Evolutionary conservation across 2,888 invertebrate species (phyloP).

Genomic region (Thumatha senex): DNA sequence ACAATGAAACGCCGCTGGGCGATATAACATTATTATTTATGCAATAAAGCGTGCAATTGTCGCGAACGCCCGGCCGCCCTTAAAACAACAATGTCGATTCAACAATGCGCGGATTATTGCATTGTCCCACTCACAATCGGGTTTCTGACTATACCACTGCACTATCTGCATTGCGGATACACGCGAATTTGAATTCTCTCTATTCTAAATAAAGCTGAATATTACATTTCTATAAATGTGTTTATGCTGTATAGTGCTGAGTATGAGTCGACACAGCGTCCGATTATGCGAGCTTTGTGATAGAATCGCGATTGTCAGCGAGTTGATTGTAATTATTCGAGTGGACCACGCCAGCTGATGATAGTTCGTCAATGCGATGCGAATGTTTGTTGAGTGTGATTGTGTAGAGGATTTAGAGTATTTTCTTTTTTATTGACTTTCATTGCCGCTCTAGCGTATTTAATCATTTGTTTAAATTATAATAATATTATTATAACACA

Average conservation of each 20-base stretch:
- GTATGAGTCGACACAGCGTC: slow-evolving; percentile 64
- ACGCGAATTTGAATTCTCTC: slow-evolving; percentile 18
- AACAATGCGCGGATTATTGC: slow-evolving; percentile 84
- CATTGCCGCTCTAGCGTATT: slow-evolving; percentile 13
- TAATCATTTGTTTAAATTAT: background rate
- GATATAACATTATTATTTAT: slow-evolving; percentile 82
- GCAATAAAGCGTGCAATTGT: slow-evolving; percentile 82
- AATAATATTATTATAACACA: too few species aligned
- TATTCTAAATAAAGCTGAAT: slow-evolving; percentile 27
- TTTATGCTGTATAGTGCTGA: slow-evolving; percentile 56
- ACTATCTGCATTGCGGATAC: slow-evolving; percentile 45
- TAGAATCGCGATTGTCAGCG: slow-evolving; percentile 83
- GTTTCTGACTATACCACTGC: slow-evolving; percentile 57
- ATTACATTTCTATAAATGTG: slow-evolving; percentile 26
- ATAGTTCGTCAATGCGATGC: slow-evolving; percentile 49
- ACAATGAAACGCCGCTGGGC: slow-evolving; percentile 71
- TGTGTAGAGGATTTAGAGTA: slow-evolving; percentile 33
- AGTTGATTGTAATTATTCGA: slow-evolving; percentile 81
- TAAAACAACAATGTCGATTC: slow-evolving; percentile 83
- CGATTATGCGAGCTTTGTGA: slow-evolving; percentile 81
- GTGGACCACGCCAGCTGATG: slow-evolving; percentile 56
- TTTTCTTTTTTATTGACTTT: slow-evolving; percentile 29
- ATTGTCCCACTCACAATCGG: slow-evolving; percentile 81
- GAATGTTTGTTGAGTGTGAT: slow-evolving; percentile 57
- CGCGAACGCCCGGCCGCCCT: slow-evolving; percentile 74